Conservation (phyloP, 2,888 invertebrate genomes). For the Tromatobia lineatoria region DNA sequence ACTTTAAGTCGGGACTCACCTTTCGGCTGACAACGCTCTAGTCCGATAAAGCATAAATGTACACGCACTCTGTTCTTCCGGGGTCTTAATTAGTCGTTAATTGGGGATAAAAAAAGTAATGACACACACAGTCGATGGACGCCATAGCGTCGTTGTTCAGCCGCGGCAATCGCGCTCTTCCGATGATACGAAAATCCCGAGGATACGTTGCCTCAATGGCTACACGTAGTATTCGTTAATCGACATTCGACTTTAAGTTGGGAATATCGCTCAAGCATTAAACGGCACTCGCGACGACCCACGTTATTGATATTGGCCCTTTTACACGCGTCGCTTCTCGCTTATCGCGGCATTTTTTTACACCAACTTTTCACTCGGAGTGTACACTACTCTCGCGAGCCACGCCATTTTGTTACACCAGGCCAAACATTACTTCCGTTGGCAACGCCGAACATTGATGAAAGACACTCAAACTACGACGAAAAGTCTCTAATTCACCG, state of each 20-base stretch:
- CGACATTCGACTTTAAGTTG: slow-evolving; percentile 5
- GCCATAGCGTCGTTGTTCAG: slow-evolving; percentile 83
- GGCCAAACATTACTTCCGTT: slow-evolving; percentile 71
- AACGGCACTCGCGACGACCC: slow-evolving; percentile 29
- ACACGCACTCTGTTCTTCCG: slow-evolving; percentile 23
- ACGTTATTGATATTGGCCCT: slow-evolving; percentile 65
- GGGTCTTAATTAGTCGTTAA: slow-evolving; percentile 76
- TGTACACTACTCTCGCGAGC: slow-evolving; percentile 75
- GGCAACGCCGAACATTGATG: slow-evolving; percentile 50
- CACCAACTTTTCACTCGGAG: slow-evolving; percentile 76
- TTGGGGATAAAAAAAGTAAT: slow-evolving; percentile 74
- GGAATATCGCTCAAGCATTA: background rate
- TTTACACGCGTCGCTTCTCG: slow-evolving; percentile 76
- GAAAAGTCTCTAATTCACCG: background rate
- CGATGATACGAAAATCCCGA: slow-evolving; percentile 55
- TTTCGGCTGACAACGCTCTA: slow-evolving; percentile 38
- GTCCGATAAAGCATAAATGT: slow-evolving; percentile 48
- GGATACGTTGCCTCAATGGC: slow-evolving; percentile 21
- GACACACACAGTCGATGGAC: slow-evolving; percentile 78
- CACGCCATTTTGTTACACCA: slow-evolving; percentile 81
- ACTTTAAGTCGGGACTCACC: slow-evolving; percentile 50
- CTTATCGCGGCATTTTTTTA: slow-evolving; percentile 79
- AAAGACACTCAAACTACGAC: slow-evolving; percentile 11
- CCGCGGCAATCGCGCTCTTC: slow-evolving; percentile 66
- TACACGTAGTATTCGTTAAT: background rate